Evolutionary conservation across 2,888 invertebrate species (phyloP).

Genomic region (Xestia c-nigrum): DNA sequence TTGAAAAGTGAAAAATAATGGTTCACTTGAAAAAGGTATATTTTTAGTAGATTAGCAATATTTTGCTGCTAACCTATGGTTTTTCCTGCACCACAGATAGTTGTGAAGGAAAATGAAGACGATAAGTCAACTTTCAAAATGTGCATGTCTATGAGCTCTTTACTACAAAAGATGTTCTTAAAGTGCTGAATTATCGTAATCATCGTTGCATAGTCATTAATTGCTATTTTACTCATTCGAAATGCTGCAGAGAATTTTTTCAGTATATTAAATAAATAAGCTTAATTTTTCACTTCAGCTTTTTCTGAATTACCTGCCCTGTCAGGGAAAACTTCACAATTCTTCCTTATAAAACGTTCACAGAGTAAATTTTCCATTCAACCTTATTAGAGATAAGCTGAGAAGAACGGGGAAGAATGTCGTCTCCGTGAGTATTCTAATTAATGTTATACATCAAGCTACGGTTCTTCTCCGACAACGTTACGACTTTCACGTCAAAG

Average conservation of each 20-base stretch:
- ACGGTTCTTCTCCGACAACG: constrained; percentile 46
- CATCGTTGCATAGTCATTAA: background rate
- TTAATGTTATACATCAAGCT: constrained; percentile 77
- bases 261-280: background rate
- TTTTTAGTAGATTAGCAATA: background rate
- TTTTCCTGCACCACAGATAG: too few species aligned
- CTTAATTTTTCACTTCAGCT: background rate
- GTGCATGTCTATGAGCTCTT: background rate
- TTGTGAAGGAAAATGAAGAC: too few species aligned
- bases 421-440: constrained; percentile 69
- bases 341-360: constrained; percentile 53
- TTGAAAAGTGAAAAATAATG: background rate
- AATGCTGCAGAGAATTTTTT: background rate
- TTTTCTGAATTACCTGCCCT: constrained; percentile 10
- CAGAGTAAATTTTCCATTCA: constrained; percentile 62
- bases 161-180: background rate
- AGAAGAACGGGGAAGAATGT: constrained; percentile 70
- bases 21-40: background rate
- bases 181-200: background rate
- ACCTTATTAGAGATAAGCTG: constrained; percentile 68
- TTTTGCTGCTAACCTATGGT: background rate
- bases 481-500: constrained; percentile 53
- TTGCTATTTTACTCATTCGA: too few species aligned
- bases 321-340: constrained; percentile 29
- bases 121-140: background rate